phyloP scores from a whole-genome alignment of 30 jellyfish, hydroid and myxozoan genomes.

The Phacellophora camtschatica region DNA sequence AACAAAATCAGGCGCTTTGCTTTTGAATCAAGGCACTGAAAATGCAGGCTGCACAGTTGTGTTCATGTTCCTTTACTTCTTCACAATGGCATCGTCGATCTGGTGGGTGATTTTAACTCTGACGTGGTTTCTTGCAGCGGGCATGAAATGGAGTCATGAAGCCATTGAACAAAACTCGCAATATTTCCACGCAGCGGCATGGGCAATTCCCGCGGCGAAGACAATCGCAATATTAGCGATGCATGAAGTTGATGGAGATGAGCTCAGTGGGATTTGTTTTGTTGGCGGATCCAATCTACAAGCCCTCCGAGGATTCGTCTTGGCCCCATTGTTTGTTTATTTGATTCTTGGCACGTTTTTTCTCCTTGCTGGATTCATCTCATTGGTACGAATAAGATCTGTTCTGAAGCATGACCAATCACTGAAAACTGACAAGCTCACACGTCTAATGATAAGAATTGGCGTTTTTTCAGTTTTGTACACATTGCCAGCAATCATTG shows the following conservation, averaged over 20 bases:
- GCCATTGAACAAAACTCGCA: slow-evolving; percentile 97
- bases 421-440: slow-evolving; percentile 90
- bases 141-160: slow-evolving; percentile 99
- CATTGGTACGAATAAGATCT: slow-evolving; percentile 86
- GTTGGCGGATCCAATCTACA: slow-evolving; percentile 95
- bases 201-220: slow-evolving; percentile 99
- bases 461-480: slow-evolving; percentile 94
- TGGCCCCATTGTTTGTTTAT: slow-evolving; percentile 91
- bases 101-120: slow-evolving; percentile 98
- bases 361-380: slow-evolving; percentile 93
- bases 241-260: slow-evolving; percentile 98
- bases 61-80: slow-evolving; percentile 91
- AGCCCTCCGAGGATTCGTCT: slow-evolving; percentile 94
- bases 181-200: slow-evolving; percentile 99
- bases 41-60: slow-evolving; percentile 96
- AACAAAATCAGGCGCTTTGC: slow-evolving; percentile 41
- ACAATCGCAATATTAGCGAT: slow-evolving; percentile 96
- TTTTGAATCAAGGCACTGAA: slow-evolving; percentile 96
- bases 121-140: slow-evolving; percentile 99
- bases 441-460: slow-evolving; percentile 90
- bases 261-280: slow-evolving; percentile 93
- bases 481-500: slow-evolving; percentile 97
- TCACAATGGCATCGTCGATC: slow-evolving; percentile 95
- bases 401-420: slow-evolving; percentile 92
- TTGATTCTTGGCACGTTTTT: slow-evolving; percentile 90